Evolutionary conservation across 2,888 invertebrate genomes (phyloP).

Genomic region (Tolmerus cingulatus): DNA sequence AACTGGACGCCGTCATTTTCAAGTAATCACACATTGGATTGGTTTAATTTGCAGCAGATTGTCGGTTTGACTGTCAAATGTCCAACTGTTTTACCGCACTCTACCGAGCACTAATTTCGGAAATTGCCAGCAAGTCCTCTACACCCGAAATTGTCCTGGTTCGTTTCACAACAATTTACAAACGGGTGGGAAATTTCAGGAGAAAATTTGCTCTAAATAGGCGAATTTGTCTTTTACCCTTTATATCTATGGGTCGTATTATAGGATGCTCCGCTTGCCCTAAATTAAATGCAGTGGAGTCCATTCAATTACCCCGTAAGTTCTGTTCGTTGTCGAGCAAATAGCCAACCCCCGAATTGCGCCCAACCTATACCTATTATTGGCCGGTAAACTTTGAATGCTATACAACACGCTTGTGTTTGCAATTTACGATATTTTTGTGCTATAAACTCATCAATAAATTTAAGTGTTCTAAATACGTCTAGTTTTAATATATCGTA

Average conservation of each 20-base stretch:
- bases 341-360: not conserved
- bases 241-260: not conserved
- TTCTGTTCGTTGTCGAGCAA: not conserved
- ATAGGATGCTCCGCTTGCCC: not conserved
- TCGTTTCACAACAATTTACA: slow-evolving; percentile 7
- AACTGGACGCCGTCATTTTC: not conserved
- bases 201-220: not conserved
- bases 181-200: not conserved
- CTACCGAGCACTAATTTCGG: not conserved
- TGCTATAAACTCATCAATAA: not conserved
- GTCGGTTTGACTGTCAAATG: not conserved
- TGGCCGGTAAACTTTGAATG: not conserved
- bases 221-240: not conserved
- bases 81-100: slow-evolving; percentile 12
- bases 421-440: not conserved
- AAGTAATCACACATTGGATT: slow-evolving; percentile 18
- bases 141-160: slow-evolving; percentile 3
- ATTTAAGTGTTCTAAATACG: not conserved
- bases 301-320: not conserved
- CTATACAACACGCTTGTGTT: not conserved
- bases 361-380: not conserved
- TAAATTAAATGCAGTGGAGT: not conserved
- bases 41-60: slow-evolving; percentile 21
- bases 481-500: not conserved
- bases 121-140: not conserved